Base-by-base conservation (phyloP, 2,888 invertebrate species). In the Invenusta paracnida region DNA sequence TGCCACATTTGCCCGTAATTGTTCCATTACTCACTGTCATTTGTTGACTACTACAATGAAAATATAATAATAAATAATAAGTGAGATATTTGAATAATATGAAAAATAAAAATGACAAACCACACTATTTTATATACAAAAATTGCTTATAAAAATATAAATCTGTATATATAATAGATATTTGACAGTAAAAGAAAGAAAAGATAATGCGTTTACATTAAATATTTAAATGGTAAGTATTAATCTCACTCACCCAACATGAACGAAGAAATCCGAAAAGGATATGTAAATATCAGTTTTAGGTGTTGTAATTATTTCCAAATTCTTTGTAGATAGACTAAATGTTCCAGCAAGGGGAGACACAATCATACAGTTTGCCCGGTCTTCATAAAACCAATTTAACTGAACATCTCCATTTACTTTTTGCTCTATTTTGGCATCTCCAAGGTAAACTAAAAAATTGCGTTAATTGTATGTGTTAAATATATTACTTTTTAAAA, bases 251-350 rank as follows among this genome's bases (percentile, higher is more conserved):
- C 81, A 85, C 85, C 85, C 85, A 30, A 85, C 85, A 81, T 85
- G 85, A 29, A 85, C 79, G 29, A 85, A 85, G 30, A 85, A 85
- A 23, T 85, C 85, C 23, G 79, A 30, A 29, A 85, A 85, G 1
- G 85, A 85, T 23, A 85, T 85, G 30, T 85, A 85, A 29, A 85
- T 85, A 85, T 86, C 86, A 23, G 66, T 73, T 66, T 86, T 86
- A 23, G 86, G 85, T 30, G 86, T 86, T n/a, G 83, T 86, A 25
- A 86, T 86, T 29, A 86, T 86, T 86, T 86, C 86, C 30, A 86
- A 31, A 67, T 85, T 85, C 29, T 86, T 86, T n/a, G 86, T 86
- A 48, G 85, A 85, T 11, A 86, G 29, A 30, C 84, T 86, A 73
- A 86, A 86, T 67, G 86, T 86, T 1, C 86, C 86, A 0, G 86